Evolutionary conservation across 2,888 invertebrate genomes (phyloP).

Genomic region (Epinotia brunnichana): DNA sequence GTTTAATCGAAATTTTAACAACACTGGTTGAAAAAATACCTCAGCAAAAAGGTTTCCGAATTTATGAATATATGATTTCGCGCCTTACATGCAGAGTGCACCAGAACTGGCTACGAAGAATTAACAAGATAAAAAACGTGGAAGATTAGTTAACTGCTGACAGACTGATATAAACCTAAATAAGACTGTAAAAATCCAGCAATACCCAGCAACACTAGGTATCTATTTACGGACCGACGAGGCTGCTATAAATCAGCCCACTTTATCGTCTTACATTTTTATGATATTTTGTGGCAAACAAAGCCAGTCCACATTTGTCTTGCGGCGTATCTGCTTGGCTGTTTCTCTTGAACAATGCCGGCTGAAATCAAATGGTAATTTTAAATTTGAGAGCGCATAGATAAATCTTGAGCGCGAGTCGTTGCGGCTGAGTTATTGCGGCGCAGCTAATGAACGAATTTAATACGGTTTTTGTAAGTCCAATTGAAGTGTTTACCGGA

Average conservation of each 20-base stretch:
- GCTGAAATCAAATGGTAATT: constrained; percentile 71
- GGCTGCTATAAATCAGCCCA: constrained; percentile 62
- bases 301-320: constrained; percentile 72
- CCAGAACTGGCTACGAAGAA: too few species aligned
- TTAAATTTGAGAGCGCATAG: constrained; percentile 61
- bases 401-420: constrained; percentile 41
- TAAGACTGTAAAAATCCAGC: constrained; percentile 13
- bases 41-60: too few species aligned
- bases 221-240: constrained; percentile 39
- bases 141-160: neutral
- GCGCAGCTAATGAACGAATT: constrained; percentile 35
- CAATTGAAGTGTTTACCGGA: neutral
- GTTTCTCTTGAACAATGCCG: constrained; percentile 67
- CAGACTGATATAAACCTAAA: constrained; percentile 8
- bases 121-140: neutral
- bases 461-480: constrained; percentile 26
- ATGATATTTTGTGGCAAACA: constrained; percentile 72
- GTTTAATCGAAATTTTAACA: too few species aligned
- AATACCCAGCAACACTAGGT: constrained; percentile 22
- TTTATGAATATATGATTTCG: too few species aligned
- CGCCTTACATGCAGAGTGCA: too few species aligned
- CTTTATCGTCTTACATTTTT: constrained; percentile 73
- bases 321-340: constrained; percentile 63
- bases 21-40: too few species aligned
- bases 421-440: constrained; percentile 35